Base-by-base conservation (phyloP, 2,888 invertebrate species). In the Tetheella fluctuosa region DNA sequence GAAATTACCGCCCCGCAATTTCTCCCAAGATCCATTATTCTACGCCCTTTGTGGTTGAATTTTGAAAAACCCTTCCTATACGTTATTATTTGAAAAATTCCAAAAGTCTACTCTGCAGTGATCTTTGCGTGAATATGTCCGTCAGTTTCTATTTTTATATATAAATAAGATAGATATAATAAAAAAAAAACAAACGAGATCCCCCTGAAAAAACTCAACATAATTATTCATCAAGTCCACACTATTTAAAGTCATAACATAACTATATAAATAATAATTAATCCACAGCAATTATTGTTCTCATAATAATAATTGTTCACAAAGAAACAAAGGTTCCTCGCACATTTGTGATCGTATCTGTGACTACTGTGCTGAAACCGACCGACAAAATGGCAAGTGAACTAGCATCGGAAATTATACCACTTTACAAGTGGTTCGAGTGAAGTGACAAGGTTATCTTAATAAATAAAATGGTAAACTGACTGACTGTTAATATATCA, bases 191-290 rank as follows among this genome's bases (percentile, higher is more conserved):
- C n/a, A n/a, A n/a, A n/a, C n/a, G n/a, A n/a, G n/a, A n/a, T n/a
- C n/a, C n/a, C n/a, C 34, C 34, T 1, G 10, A 34, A 34, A n/a
- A 37, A 39, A 60, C 54, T 59, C n/a, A 17, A 20, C 13, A 4
- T 1, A 23, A 34, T 13, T 4, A 34, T 30, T 34, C 10, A 61
- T 59, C 54, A 55, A 37, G 55, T 23, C 34, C 37, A 55, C 20
- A 55, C 23, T 34, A 30, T 37, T 20, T 20, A 37, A 23, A 34
- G 55, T 54, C 30, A 30, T 8, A 30, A 30, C 30, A 34, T 12
- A 15, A 17, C 42, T n/a, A 67, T 71, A 75, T 80, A 76, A 79
- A 82, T 84, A 79, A 80, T 80, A 77, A 84, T 84, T 78, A 84
- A 81, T 77, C 73, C 76, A 71, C 58, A 66, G 70, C 68, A 68